A percentile compares a stretch with the other conserved stretches of the same genome.
phyloP scores from a whole-genome alignment of 2,113 vertebrate genomes.

The Capricornis sumatraensis region DNA sequence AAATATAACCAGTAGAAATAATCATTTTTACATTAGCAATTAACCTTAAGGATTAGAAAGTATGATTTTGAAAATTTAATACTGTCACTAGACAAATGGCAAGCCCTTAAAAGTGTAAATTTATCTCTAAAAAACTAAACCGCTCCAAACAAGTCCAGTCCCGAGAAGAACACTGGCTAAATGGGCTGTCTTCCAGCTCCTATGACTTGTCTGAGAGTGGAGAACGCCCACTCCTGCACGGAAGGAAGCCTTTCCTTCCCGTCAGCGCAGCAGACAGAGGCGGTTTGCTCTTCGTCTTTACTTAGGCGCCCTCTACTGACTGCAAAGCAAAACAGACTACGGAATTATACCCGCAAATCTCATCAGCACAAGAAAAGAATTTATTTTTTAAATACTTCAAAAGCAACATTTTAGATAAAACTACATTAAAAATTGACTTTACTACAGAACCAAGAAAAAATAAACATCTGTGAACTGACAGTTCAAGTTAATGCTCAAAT shows the following conservation, averaged over 20 bases:
- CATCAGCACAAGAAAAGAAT: background rate
- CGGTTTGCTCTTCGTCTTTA: background rate
- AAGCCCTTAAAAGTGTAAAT: constrained; percentile 11
- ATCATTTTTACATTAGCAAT: constrained; percentile 1
- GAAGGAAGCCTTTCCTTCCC: background rate
- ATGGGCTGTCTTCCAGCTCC: background rate
- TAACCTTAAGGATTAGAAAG: background rate
- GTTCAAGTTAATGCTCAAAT: background rate
- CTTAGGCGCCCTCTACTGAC: constrained; percentile 51
- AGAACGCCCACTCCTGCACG: background rate
- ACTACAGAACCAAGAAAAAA: background rate
- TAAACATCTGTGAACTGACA: background rate
- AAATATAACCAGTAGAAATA: constrained; percentile 24
- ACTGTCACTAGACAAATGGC: background rate
- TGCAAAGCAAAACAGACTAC: background rate
- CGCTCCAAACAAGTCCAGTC: background rate
- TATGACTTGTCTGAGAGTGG: background rate
- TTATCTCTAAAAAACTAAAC: background rate
- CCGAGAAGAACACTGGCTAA: constrained; percentile 7
- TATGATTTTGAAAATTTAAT: constrained; percentile 25
- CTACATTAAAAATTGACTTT: background rate
- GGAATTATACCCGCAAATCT: background rate
- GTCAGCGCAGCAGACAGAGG: background rate
- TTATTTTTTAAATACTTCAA: background rate
- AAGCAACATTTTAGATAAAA: constrained; percentile 1